Evolutionary conservation across 2,888 invertebrate genomes (phyloP), one percentile per base, ranked within the genome.

Genomic region (Rotaria socialis): DNA sequence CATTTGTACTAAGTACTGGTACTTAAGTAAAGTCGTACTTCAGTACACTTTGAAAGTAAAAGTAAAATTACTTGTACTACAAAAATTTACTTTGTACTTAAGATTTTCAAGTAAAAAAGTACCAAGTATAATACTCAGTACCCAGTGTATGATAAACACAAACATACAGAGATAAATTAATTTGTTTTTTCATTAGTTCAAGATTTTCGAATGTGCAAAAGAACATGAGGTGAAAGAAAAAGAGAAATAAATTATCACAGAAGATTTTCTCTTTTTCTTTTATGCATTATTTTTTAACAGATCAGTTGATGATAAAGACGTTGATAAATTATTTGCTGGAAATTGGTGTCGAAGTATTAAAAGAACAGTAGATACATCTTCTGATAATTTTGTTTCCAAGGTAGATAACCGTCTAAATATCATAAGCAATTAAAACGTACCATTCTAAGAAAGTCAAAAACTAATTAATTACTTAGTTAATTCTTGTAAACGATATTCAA

Each of bases 401-500:
- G 14, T n/a, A 10, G 24, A 43, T 47, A 80, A n/a, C 24, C 80
- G 80, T 80, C 80, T 80, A 80, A 80, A 80, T 47, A 47, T 11
- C 8, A 50, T 24, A 80, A 47, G 24, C 14, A 27, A 4, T 50
- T 11, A 75, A 75, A 47, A n/a, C 6, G 6, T 24, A 75, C 22
- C 16, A 24, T 47, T 47, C 5, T 24, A n/a, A 16, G n/a, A n/a
- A 6, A 24, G 0, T 24, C 14, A 24, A n/a, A 3, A n/a, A 14
- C 10, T 41, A 47, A n/a, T 2, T 47, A 24, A 24, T 75, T 47
- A 80, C 80, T 80, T 80, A 24, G 80, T 47, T n/a, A 80, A 47
- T 43, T 80, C 80, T 80, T 80, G 80, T 14, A 80, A 47, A n/a
- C 47, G 80, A 80, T 80, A 80, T n/a, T 80, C 80, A 47, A 80